A percentile compares a stretch with the other conserved stretches of the same genome.
phyloP scores from a whole-genome alignment of 2,888 invertebrate genomes.

The Lycocerus yunnanus region DNA sequence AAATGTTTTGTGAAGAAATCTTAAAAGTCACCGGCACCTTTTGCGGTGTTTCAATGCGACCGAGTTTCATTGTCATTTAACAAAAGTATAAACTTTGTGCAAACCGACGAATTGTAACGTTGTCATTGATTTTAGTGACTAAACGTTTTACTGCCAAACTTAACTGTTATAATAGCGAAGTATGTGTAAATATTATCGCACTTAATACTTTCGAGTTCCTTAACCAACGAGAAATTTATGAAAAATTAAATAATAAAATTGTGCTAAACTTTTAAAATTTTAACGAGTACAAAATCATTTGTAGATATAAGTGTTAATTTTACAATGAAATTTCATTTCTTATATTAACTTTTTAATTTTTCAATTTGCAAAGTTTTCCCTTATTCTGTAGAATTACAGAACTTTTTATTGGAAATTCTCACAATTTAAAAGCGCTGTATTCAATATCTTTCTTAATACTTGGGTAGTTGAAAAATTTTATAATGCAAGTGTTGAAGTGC shows the following conservation, averaged over 20 bases:
- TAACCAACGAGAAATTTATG: neutral
- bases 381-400: neutral
- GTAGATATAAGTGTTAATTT: no score
- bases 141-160: constrained; percentile 19
- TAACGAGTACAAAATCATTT: no score
- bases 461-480: neutral
- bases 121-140: constrained; percentile 22
- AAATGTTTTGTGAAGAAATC: constrained; percentile 41
- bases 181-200: constrained; percentile 21
- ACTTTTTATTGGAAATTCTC: neutral
- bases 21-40: constrained; percentile 43
- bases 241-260: neutral
- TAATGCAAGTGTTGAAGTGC: neutral
- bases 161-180: constrained; percentile 4
- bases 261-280: neutral
- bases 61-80: constrained; percentile 30
- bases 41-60: constrained; percentile 34
- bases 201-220: neutral
- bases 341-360: neutral
- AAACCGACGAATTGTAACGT: constrained; percentile 31
- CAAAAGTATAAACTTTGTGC: constrained; percentile 31
- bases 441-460: neutral
- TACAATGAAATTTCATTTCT: neutral
- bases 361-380: neutral
- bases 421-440: neutral